Evolutionary conservation across 2,113 vertebrate genomes (phyloP).

Genomic region (Fukomys damarensis): DNA sequence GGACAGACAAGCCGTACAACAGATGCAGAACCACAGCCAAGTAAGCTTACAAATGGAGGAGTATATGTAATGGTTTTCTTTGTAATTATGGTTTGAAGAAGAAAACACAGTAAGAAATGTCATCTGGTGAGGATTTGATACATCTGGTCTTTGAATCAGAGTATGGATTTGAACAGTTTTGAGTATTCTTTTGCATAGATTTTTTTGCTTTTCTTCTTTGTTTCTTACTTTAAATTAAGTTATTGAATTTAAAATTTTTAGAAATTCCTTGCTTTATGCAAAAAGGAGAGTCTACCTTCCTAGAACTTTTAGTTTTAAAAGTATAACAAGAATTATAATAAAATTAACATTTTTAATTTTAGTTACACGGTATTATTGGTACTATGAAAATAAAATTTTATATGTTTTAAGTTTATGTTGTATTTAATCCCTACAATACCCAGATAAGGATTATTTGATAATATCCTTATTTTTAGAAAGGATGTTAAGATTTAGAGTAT

Average conservation of each 20-base stretch:
- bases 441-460: not conserved
- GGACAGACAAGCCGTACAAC: constrained; percentile 86
- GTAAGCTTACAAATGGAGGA: constrained; percentile 83
- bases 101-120: constrained; percentile 48
- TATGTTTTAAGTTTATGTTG: not conserved
- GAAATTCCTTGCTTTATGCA: not conserved
- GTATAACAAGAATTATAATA: not conserved
- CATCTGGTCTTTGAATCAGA: constrained; percentile 56
- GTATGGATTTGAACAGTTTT: not conserved
- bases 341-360: not conserved
- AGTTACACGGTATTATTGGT: not conserved
- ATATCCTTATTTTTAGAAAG: constrained; percentile 19
- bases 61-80: not conserved
- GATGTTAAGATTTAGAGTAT: constrained; percentile 14
- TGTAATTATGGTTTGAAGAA: constrained; percentile 16
- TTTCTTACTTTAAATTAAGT: not conserved
- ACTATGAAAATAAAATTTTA: not conserved
- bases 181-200: not conserved
- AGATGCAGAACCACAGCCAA: constrained; percentile 89
- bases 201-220: constrained; percentile 1
- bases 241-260: constrained; percentile 28
- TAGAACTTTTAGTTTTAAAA: constrained; percentile 8
- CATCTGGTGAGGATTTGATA: not conserved
- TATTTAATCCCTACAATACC: not conserved
- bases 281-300: not conserved